Evolutionary conservation across 2,888 invertebrate genomes (phyloP), one percentile per base, ranked within the genome.

Genomic region (Sylvicola cinctus): DNA sequence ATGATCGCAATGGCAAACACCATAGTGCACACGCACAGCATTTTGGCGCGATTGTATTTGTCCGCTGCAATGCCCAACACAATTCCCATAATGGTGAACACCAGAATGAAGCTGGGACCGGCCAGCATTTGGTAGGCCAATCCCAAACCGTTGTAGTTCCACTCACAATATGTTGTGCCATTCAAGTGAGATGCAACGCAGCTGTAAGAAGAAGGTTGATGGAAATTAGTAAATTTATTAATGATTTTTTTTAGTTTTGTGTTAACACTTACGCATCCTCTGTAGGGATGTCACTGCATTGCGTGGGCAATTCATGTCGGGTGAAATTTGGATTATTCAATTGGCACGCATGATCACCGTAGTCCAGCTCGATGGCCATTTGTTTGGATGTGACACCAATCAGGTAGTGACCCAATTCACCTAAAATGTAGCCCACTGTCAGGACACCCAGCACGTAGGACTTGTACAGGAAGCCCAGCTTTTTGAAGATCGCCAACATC

Each of bases 101-200:
- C 76, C 2, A 85, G 76, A 52, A 91, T 88, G 60, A 87, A 91
- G 42, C 83, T 80, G 0, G 91, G 90, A 0, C 91, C 91, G 1
- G 90, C 90, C 39, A 91, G 59, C 40, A 90, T 71, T 60, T 91
- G 90, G 58, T 91, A 91, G 51, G 87, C 84, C 39, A 87, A 65
- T 10, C 90, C 91, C 35, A 88, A 65, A 0, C 91, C 91, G 50
- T 84, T 88, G 65, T 87, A 87, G 50, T 77, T 79, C 88, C 88
- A 91, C 49, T 83, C 80, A 59, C 91, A 91, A 53, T 80, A 81
- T 5, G 60, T 49, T 0, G 73, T 73, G 0, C 77, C 83, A 46
- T 83, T 81, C 32, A 75, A 44, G 36, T 65, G 65, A 31, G 75
- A 60, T 0, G 67, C 60, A 40, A 58, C 55, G 51, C 79, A 81